Evolutionary conservation across 2,888 invertebrate species (phyloP), one percentile per base, ranked within the genome.

Genomic region (Eristalis intricaria): DNA sequence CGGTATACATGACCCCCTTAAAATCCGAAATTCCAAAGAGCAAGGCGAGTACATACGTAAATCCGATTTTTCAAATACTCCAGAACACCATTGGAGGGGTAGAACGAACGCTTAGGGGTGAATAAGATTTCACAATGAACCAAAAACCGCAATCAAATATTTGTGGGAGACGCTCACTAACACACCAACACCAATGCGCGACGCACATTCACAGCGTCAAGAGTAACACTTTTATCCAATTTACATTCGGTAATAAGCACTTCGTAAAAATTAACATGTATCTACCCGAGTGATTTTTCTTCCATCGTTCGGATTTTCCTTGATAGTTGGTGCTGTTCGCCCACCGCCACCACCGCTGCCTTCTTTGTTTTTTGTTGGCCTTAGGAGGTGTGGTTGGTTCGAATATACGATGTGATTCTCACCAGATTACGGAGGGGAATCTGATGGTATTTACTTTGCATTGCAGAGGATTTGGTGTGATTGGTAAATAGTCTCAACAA

Each of bases 241-340:
- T 89, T 89, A 88, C 89, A 89, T 89, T 89, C 56, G 76, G 84
- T 89, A 89, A 89, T 89, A 89, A 89, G 89, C 89, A 89, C 89
- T 89, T 89, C 89, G 89, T 89, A 89, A 89, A 89, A 89, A 89
- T 89, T 89, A 89, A 85, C 85, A 82, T 82, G 75, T 74, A 63
- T 43, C 60, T 66, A 75, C 75, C 79, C 74, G 69, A 80, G 65
- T 60, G 75, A 80, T 75, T 73, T 73, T 76, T 76, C 75, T 70
- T 77, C 71, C 66, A 74, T 71, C 26, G 35, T 19, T 19, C 50
- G 50, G 50, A 50, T 19, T 40, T 40, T 78, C 50, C 66, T 66
- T n/a, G 13, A 19, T 32, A 32, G 43, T 32, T 63, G 70, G 50
- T 65, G 8, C 40, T 5, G 58, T 64, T 38, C 32, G 32, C 32